Evolutionary conservation across 1,140 invertebrate genomes (phyloP), one percentile per base, ranked within the genome.

Genomic region (Caenorhabditis remanei): DNA sequence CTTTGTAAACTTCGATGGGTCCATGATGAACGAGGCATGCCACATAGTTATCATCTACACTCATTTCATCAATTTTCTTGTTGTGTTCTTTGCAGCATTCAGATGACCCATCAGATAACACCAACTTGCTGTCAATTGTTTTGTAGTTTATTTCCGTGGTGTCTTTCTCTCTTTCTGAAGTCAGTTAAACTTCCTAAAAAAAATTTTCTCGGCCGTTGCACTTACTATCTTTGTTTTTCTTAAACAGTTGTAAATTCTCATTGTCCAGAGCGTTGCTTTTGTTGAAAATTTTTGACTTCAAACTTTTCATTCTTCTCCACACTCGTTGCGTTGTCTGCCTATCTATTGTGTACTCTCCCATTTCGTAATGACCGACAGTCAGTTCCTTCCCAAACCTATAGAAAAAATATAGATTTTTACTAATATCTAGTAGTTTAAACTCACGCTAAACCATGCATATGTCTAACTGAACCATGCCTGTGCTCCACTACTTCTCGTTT

Each of bases 251-350:
- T 2, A 75, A 16, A 46, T 19, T 48, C 4, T 75, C 67, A 11
- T 75, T 16, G 9, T 75, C 67, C 8, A 8, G 4, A 2, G 43
- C 41, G 16, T 43, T 46, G 19, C 13, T n/a, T 11, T 75, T 75
- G 19, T 48, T 75, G n/a, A 75, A 75, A 5, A 75, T 75, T n/a
- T 9, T 75, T 46, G 67, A 75, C n/a, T 75, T 75, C 67, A 75
- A 75, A n/a, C 9, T 43, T 48, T 75, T 75, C 67, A 75, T 75
- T 11, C n/a, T 75, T n/a, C 67, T 75, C 67, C 67, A 75, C 13
- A 75, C 67, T 4, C 43, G 19, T 21, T 75, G 67, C 7, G 67
- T 75, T 46, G 67, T 48, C 19, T 75, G 67, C 11, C 19, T 11
- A 19, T 75, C 67, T 16, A 75, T 75, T 75, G 67, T 75, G 67